Base-by-base conservation (phyloP, 2,113 vertebrate genomes). In the Triplophysa siluroides region DNA sequence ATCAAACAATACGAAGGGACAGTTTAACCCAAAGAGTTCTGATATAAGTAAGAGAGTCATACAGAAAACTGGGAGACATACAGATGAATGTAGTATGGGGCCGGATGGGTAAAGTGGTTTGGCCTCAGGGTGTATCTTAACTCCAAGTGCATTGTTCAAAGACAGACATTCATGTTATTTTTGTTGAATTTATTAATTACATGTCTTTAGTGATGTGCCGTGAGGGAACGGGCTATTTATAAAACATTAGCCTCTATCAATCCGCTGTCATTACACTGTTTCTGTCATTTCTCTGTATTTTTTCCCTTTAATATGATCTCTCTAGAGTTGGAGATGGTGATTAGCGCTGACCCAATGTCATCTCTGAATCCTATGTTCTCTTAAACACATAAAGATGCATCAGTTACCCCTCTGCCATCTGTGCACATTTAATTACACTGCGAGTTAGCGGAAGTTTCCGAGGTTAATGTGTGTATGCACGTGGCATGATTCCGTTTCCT, bases 101-200 rank as follows among this genome's bases (percentile, higher is more conserved):
- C 14, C 41, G 6, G 45, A 72, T n/a, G 29, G 38, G 6, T 80
- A 24, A 16, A 64, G 19, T 52, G 21, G 47, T 64, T 52, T 77
- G 71, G 80, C 76, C 74, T 62, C 1, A 11, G 60, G 77, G 58
- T 65, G 41, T 52, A 76, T 43, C 65, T 24, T 43, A 75, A 66
- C 74, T 62, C 64, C 38, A 29, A 47, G 41, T 65, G 66, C 24
- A 19, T 41, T 52, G 75, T 38, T 50, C 50, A 71, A 21, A 71
- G 33, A 58, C 47, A 54, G n/a, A n/a, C 21, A 26, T 14, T 33
- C 24, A 60, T 50, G 41, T 73, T 66, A 47, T 52, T 78, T 60
- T 14, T 45, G 26, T 16, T 23, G 29, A 61, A 78, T 77, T 61
- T 68, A 78, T 79, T 82, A 75, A 85, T 82, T 80, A 67, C n/a